Base-by-base conservation (phyloP, 2,888 invertebrate genomes). In the Agriopis aurantiaria region DNA sequence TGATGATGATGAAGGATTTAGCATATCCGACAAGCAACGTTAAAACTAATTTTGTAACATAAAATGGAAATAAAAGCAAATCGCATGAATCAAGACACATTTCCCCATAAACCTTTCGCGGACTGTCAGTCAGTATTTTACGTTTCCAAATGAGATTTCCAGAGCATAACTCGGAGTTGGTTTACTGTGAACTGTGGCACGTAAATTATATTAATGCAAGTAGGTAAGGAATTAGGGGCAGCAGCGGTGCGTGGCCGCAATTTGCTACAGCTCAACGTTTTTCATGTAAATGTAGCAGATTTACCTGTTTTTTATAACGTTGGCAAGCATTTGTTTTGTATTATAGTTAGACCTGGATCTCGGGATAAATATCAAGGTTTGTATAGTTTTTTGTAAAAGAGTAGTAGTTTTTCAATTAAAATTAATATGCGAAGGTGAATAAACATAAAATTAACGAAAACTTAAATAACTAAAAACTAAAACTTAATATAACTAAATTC, bases 181-280 rank as follows among this genome's bases (percentile, higher is more conserved):
- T 69, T 61, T 69, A 84, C 76, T 80, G 80, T 76, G 78, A 74
- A 76, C 65, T 76, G 74, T 76, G 79, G 76, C 72, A 81, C 83
- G 84, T 85, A 85, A 86, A 86, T 85, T 83, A 80, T 83, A 84
- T 83, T 84, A 87, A 87, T 85, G 83, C 79, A 80, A 78, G 75
- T 68, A 80, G 76, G 75, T 68, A 80, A 75, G 80, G 82, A 85
- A 86, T 86, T 86, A 87, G 85, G 73, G 73, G 48, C 87, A 83
- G 80, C 87, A 83, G 80, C 86, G 79, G 79, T 80, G 83, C 85
- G 83, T 65, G 78, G 75, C 80, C 80, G 85, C 85, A 85, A 87
- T 87, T 85, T 87, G 86, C 82, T 78, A 82, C 82, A 85, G 85
- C 79, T 86, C 85, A 82, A 80, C 83, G 80, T 79, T 85, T 83